Evolutionary conservation across 2,888 invertebrate species (phyloP), one percentile per base, ranked within the genome.

Genomic region (Petrolisthes cinctipes): DNA sequence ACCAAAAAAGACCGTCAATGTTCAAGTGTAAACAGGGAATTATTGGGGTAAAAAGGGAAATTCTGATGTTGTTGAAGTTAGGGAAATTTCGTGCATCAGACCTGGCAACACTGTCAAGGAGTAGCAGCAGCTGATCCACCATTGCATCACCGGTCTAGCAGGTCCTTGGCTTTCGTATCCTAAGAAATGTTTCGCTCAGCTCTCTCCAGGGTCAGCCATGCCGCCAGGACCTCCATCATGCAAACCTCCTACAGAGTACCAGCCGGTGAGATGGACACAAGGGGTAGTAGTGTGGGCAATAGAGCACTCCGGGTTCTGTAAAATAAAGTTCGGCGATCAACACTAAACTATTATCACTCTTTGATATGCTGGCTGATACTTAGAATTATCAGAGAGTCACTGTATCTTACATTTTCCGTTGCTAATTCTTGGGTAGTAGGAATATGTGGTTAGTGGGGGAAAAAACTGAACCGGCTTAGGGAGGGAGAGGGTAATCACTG

Each of bases 111-210:
- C 37, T 37, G 37, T 1, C 37, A 2, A 61, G 17, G 61, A 9
- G 61, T 11, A 17, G 61, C 61, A 61, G 37, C 83, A 83, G 83
- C 83, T 83, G 83, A 71, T 53, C 83, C 76, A 76, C 83, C 83
- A 83, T 83, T 61, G 14, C 83, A 17, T 56, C 76, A n/a, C 61
- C 57, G 61, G 71, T 17, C n/a, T 37, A n/a, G 17, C 1, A 17
- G 68, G 20, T 4, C 20, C n/a, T 56, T 23, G 4, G 23, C 6
- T 51, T 17, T 11, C 51, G 3, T 4, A n/a, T 17, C 14, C 56
- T 14, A 5, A 66, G 68, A 85, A 57, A 86, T 86, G 85, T 56
- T 86, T 20, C 85, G 81, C 14, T 86, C 75, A 56, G 85, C 85
- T 7, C 5, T 81, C 51, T 57, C 85, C 14, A 71, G 85, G 57